Evolutionary conservation across 2,888 invertebrate genomes (phyloP).

Genomic region (Drosophila anceps): DNA sequence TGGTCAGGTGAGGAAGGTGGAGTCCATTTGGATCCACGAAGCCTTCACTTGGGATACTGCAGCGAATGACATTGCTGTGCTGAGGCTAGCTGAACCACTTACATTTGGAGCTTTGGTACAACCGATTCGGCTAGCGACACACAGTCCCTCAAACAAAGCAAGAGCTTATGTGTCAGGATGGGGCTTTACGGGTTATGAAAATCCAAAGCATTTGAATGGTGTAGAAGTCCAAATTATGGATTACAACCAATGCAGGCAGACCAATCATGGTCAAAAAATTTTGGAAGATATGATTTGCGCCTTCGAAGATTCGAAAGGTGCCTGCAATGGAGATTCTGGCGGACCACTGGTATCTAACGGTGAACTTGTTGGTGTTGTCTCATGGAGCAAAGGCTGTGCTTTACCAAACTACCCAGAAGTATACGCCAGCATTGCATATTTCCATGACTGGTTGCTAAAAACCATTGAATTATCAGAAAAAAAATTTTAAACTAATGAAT

Average conservation of each 20-base stretch:
- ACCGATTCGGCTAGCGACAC: neutral
- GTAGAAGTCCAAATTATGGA: neutral
- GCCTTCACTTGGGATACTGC: neutral
- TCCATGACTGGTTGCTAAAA: constrained; percentile 4
- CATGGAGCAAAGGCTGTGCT: neutral
- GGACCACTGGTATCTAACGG: constrained; percentile 13
- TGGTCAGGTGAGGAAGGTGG: constrained; percentile 1
- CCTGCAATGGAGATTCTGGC: neutral
- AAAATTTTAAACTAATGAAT: neutral
- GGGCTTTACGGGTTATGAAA: neutral
- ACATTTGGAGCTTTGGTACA: neutral
- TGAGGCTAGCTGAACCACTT: neutral
- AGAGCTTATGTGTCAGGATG: neutral
- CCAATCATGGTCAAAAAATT: neutral
- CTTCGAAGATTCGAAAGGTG: neutral
- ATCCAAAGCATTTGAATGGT: neutral
- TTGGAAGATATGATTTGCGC: constrained; percentile 10
- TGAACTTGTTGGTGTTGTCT: constrained; percentile 10
- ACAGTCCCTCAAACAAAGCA: neutral
- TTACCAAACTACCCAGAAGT: neutral
- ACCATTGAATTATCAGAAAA: neutral
- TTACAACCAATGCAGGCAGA: neutral
- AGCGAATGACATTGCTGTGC: constrained; percentile 1
- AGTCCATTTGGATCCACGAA: neutral
- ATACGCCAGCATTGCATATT: constrained; percentile 13